A percentile compares a stretch with the other conserved stretches of the same genome.
These are phyloP conservation scores for Diadromus collaris DNA, from an alignment of 2,888 invertebrate genomes.

Conservation along the genomic window DNA sequence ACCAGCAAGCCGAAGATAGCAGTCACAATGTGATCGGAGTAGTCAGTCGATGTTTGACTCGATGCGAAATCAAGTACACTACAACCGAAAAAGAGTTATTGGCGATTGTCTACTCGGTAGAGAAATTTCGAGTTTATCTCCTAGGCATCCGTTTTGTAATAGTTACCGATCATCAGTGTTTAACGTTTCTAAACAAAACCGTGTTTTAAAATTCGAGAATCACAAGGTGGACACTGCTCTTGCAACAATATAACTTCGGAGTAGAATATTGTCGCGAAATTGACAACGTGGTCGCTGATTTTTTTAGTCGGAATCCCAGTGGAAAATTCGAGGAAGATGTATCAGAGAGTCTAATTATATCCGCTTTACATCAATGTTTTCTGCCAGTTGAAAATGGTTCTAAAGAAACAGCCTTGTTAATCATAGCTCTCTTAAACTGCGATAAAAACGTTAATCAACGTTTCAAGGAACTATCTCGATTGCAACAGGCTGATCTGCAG, in stretches of 20 bases:
- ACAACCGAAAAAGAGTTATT: conserved; percentile 66
- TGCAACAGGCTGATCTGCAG: not conserved
- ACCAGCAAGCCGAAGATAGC: conserved; percentile 25
- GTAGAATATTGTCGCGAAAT: conserved; percentile 28
- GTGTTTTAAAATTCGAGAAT: conserved; percentile 63
- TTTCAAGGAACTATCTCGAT: not conserved
- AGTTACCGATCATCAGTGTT: conserved; percentile 65
- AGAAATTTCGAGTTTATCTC: conserved; percentile 67
- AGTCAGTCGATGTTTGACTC: conserved; percentile 59
- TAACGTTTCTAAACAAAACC: conserved; percentile 66
- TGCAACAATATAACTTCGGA: conserved; percentile 23
- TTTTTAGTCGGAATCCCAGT: conserved; percentile 11
- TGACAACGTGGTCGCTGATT: conserved; percentile 42
- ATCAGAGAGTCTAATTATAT: conserved; percentile 5
- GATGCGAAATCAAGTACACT: conserved; percentile 60
- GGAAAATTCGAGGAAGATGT: conserved; percentile 1
- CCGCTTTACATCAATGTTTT: not conserved
- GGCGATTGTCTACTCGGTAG: conserved; percentile 63
- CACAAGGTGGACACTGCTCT: conserved; percentile 63
- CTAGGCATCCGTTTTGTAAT: conserved; percentile 59
- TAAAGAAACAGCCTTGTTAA: not conserved
- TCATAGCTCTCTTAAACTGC: not conserved
- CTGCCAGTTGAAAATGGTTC: not conserved
- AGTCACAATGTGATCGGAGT: conserved; percentile 58
- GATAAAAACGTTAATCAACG: conserved; percentile 2